Conservation (phyloP, 2,113 vertebrate genomes). For the Passer domesticus region DNA sequence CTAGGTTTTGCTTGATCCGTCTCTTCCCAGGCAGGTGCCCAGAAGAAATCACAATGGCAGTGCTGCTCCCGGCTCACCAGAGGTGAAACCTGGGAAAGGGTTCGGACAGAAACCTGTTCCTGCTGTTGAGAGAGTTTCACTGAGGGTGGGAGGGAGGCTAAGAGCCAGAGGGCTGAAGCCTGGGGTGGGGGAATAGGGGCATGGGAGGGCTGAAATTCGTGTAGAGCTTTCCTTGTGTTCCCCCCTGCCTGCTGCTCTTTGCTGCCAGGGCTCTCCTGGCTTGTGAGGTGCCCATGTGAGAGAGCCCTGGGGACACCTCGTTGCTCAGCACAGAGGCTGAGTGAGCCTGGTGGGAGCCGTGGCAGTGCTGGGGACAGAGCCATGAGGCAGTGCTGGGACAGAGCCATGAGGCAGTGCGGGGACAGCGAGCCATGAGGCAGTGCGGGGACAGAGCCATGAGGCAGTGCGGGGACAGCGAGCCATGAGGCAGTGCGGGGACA, state of each 20-base stretch:
- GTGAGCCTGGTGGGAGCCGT: accelerated
- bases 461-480: too few species aligned
- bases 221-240: accelerated
- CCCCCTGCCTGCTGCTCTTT: background rate
- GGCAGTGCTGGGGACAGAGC: background rate
- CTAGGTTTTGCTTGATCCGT: background rate
- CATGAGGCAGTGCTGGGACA: too few species aligned
- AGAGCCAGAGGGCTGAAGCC: background rate
- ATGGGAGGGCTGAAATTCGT: background rate
- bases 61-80: background rate
- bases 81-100: background rate
- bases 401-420: background rate
- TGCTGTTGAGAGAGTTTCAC: accelerated
- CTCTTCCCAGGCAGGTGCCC: background rate
- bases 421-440: too few species aligned
- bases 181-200: background rate
- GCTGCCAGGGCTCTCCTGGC: background rate
- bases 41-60: background rate
- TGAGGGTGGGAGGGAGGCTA: background rate
- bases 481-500: too few species aligned
- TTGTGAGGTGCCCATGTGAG: accelerated
- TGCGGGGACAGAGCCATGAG: too few species aligned
- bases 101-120: background rate
- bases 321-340: accelerated
- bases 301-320: background rate